A percentile compares a stretch with the other conserved stretches of the same genome.
Evolutionary conservation across 2,888 invertebrate species (phyloP).

Genomic region (Colostygia pectinataria): DNA sequence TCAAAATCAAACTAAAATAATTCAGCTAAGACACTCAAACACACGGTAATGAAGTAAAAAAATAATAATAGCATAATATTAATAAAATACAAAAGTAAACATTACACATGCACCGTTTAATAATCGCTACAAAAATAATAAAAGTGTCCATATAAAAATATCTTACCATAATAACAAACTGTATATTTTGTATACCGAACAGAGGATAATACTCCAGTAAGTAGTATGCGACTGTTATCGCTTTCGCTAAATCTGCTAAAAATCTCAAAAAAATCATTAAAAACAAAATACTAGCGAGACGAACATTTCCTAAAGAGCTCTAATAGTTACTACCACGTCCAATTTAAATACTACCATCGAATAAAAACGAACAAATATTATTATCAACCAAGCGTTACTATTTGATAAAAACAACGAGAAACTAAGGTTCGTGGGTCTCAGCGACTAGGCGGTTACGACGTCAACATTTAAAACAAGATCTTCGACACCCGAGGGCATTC

Average conservation of each 20-base stretch:
- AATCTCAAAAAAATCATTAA: constrained; percentile 69
- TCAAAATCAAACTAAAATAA: constrained; percentile 80
- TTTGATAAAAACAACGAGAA: constrained; percentile 68
- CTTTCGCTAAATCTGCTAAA: constrained; percentile 49
- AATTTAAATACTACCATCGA: constrained; percentile 70
- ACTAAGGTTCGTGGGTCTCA: constrained; percentile 74
- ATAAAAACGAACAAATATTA: constrained; percentile 75
- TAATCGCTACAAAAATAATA: constrained; percentile 80
- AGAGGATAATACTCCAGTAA: constrained; percentile 73
- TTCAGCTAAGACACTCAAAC: constrained; percentile 81
- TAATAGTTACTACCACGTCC: constrained; percentile 79
- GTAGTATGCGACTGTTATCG: constrained; percentile 49
- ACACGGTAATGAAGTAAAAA: constrained; percentile 76
- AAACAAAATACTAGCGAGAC: constrained; percentile 76
- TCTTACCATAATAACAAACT: constrained; percentile 81
- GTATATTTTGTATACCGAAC: constrained; percentile 76
- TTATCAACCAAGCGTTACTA: constrained; percentile 76
- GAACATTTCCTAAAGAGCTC: constrained; percentile 75
- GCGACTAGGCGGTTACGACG: constrained; percentile 81
- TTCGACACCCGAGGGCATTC: constrained; percentile 52
- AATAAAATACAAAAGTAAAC: constrained; percentile 67
- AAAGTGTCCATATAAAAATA: constrained; percentile 76
- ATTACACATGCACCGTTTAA: constrained; percentile 81
- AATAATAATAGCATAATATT: constrained; percentile 77
- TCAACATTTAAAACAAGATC: constrained; percentile 49